phyloP scores from a whole-genome alignment of 2,888 invertebrate genomes.

The Euzophera pinguis region DNA sequence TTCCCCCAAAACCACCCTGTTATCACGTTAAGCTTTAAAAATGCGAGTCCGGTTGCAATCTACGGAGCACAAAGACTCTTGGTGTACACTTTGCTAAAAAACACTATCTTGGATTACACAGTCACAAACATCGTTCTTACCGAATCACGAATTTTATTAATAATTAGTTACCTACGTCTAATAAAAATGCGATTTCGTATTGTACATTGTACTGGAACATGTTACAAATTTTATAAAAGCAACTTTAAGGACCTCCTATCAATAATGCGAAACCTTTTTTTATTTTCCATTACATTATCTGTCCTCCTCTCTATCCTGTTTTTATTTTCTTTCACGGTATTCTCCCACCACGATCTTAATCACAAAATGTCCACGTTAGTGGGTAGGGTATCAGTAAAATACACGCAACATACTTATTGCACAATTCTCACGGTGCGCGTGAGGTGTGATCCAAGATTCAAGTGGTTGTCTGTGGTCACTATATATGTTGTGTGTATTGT shows the following conservation, averaged over 20 bases:
- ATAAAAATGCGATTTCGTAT: not conserved
- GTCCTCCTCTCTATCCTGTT: slow-evolving; percentile 71
- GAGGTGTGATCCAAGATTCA: slow-evolving; percentile 78
- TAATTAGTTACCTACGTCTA: not conserved
- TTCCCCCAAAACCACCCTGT: not conserved
- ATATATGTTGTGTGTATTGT: slow-evolving; percentile 89
- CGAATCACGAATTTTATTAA: slow-evolving; percentile 12
- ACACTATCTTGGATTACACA: slow-evolving; percentile 80
- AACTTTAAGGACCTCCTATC: slow-evolving; percentile 16
- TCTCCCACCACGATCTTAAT: slow-evolving; percentile 30
- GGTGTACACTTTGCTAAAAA: slow-evolving; percentile 72
- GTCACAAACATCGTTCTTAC: slow-evolving; percentile 67
- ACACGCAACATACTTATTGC: slow-evolving; percentile 75
- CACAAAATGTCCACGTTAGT: slow-evolving; percentile 39
- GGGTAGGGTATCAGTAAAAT: slow-evolving; percentile 70
- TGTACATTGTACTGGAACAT: slow-evolving; percentile 25
- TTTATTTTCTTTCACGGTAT: slow-evolving; percentile 51
- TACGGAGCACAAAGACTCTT: slow-evolving; percentile 80
- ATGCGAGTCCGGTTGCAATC: slow-evolving; percentile 79
- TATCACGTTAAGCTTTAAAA: slow-evolving; percentile 14
- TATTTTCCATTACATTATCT: slow-evolving; percentile 53
- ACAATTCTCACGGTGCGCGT: slow-evolving; percentile 64
- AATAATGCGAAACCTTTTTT: slow-evolving; percentile 45
- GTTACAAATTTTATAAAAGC: slow-evolving; percentile 15
- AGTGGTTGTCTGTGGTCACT: slow-evolving; percentile 80